Percentiles rank a stretch among this genome's conserved stretches.
Conservation (phyloP, 2,888 invertebrate species). For the Eilema griseolum region DNA sequence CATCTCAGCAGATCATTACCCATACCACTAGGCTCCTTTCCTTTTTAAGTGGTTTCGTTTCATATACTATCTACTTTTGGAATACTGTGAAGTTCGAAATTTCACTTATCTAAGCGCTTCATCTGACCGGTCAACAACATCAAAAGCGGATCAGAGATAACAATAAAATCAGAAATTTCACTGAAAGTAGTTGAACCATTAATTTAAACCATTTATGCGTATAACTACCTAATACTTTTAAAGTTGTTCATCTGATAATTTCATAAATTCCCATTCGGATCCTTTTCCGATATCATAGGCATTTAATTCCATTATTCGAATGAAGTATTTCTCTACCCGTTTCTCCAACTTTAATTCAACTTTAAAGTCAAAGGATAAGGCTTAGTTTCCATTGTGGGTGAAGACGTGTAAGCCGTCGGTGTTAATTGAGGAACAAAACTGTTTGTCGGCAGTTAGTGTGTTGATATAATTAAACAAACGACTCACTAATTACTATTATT, state of each 20-base stretch:
- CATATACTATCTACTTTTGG: neutral
- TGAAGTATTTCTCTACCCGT: constrained; percentile 17
- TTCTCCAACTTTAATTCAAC: constrained; percentile 1
- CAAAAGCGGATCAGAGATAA: neutral
- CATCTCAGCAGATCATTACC: no score
- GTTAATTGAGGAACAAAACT: constrained; percentile 26
- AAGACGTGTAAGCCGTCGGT: constrained; percentile 8
- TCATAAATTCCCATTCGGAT: constrained; percentile 19
- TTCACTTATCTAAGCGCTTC: neutral
- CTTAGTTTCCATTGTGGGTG: neutral
- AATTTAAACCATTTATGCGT: neutral
- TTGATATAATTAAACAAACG: constrained; percentile 36
- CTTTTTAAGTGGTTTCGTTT: no score
- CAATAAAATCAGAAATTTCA: neutral
- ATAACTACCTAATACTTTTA: neutral
- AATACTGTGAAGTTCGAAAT: neutral
- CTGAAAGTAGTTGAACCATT: neutral
- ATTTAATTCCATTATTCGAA: constrained; percentile 33
- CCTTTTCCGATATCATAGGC: constrained; percentile 24
- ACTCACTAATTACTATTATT: constrained; percentile 35
- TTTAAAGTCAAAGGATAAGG: neutral
- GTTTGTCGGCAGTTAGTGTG: constrained; percentile 21
- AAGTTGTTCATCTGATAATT: constrained; percentile 9
- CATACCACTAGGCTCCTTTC: no score
- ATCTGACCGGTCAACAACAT: neutral